Evolutionary conservation across 2,888 invertebrate genomes (phyloP), one percentile per base, ranked within the genome.

Genomic region (Microctonus brassicae): DNA sequence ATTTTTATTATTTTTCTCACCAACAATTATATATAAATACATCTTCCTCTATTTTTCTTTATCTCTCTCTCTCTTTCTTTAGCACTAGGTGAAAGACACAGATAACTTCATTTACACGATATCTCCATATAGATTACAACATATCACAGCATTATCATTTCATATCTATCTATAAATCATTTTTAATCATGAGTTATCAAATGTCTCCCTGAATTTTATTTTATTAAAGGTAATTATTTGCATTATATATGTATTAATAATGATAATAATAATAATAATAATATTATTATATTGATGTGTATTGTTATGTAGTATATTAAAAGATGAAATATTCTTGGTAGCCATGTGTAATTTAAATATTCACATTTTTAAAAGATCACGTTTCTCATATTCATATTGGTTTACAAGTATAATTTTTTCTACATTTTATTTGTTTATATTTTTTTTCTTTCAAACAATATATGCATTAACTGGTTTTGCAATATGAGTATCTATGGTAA

Each of bases 341-440:
- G 13, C n/a, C 39, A n/a, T 17, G 17, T 17, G 17, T 7, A 7
- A 47, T 7, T 6, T 47, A 47, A 17, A 57, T 57, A 57, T 24
- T 13, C 26, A 55, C 24, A 26, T 61, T 61, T 39, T 6, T 22
- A 3, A 36, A 63, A 26, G 47, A 47, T 64, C 26, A 33, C 22
- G 52, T 64, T 64, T 64, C 63, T 7, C 39, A 58, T 33, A 29
- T 10, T 10, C 26, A 58, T 58, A 58, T 58, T 58, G 33, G 17
- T 58, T 58, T 58, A 58, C 58, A 29, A 33, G n/a, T 20, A 58
- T 29, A 33, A 33, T 33, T 29, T 58, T 26, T 55, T 22, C 26
- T 26, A 17, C 17, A 7, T 47, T 17, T 6, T 55, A 13, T 55
- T 4, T 20, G n/a, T n/a, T n/a, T n/a, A n/a, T n/a, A n/a, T 29